Conservation (phyloP, 30 jellyfish, hydroid and myxozoan species). For the Aurelia sp. region DNA sequence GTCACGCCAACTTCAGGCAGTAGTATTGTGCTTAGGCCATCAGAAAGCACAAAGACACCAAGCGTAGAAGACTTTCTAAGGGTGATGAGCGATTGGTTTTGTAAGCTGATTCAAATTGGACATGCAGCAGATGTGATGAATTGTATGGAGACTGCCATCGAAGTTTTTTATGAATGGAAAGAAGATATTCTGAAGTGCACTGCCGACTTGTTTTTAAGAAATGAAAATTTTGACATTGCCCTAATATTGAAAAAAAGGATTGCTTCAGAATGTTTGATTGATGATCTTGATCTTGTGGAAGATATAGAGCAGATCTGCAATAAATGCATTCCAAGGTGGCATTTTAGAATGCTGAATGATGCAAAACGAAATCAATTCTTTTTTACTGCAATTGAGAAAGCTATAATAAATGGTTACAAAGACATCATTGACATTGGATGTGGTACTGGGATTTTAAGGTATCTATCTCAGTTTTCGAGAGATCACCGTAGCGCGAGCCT, state of each 20-base stretch:
- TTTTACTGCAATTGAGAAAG: slow-evolving; percentile 60
- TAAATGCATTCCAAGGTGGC: slow-evolving; percentile 82
- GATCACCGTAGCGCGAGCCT: too few relatives aligned
- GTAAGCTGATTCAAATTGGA: slow-evolving; percentile 21
- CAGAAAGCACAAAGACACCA: neutral
- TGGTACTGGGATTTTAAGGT: slow-evolving; percentile 95
- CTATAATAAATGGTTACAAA: slow-evolving; percentile 43
- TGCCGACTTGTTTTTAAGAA: slow-evolving; percentile 23
- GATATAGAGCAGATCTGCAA: slow-evolving; percentile 61
- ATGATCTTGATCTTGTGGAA: slow-evolving; percentile 44
- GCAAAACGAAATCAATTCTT: slow-evolving; percentile 64
- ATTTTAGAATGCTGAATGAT: slow-evolving; percentile 92
- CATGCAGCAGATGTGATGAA: slow-evolving; percentile 18
- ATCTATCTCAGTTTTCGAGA: too few relatives aligned
- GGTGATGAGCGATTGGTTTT: slow-evolving; percentile 57
- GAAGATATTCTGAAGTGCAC: slow-evolving; percentile 45
- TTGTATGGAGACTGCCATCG: slow-evolving; percentile 75
- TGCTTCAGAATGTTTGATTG: slow-evolving; percentile 11
- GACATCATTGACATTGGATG: slow-evolving; percentile 83
- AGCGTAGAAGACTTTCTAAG: slow-evolving; percentile 57
- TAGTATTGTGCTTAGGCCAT: neutral
- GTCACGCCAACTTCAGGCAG: too few relatives aligned
- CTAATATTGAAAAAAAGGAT: slow-evolving; percentile 31
- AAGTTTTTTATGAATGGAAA: slow-evolving; percentile 43
- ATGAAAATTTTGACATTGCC: neutral